Evolutionary conservation across 2,888 invertebrate genomes (phyloP), one percentile per base, ranked within the genome.

Genomic region (Cheilosia impressa): DNA sequence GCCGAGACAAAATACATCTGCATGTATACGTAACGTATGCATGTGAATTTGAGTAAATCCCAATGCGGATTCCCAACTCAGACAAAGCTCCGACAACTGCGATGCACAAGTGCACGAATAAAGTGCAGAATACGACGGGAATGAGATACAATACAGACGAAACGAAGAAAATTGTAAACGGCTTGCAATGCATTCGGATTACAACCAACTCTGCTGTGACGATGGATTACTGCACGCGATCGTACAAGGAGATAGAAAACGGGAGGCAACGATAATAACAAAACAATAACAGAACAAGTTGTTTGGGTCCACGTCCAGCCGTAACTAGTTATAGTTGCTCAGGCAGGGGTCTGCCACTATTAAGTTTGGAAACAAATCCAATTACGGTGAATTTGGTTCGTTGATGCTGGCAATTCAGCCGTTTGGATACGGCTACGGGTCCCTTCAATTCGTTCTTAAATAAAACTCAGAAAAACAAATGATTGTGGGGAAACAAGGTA

Each of bases 151-250:
- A 19, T 19, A 41, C 38, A 41, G 43, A 43, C 50, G 65, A 75
- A 57, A 75, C 65, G 65, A 27, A 66, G 57, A 31, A 60, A 71
- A 78, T 71, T 77, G 65, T 84, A 52, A 84, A 71, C 58, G 72
- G 38, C 78, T 15, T 73, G 71, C 55, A 60, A 34, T 38, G 60
- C 57, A 80, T 68, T 79, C 27, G 47, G 55, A 85, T 65, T 75
- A 45, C 66, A 71, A 62, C 41, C 66, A 71, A 62, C 73, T 68
- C 41, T 68, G 68, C 57, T 71, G 71, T 45, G 52, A 34, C 66
- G 45, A 71, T 66, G 71, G 57, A 79, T 79, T 71, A 72, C 60
- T 72, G 81, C 85, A 85, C 68, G 85, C 85, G 85, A 81, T 85
- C 75, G 62, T 55, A 19, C 47, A 75, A 45, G 31, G 53, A 63